Percentiles rank a stretch among this genome's conserved stretches.
Evolutionary conservation across 2,113 vertebrate species (phyloP).

Genomic region (Catharus bicknelli): DNA sequence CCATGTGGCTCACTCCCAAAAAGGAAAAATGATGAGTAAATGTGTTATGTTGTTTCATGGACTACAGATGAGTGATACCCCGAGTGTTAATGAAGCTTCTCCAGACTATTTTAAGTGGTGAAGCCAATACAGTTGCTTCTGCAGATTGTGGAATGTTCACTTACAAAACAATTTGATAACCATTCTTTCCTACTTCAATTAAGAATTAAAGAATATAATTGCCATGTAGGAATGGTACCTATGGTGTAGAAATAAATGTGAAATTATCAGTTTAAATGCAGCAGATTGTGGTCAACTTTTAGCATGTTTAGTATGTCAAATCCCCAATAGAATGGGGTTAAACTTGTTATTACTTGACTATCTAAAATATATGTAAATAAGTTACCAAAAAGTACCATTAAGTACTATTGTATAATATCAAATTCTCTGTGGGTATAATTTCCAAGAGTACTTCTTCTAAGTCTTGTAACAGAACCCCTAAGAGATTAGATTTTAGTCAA

Average conservation of each 20-base stretch:
- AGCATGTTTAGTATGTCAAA: not conserved
- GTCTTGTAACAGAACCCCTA: conserved; percentile 51
- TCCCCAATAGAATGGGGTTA: not conserved
- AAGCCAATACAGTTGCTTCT: not conserved
- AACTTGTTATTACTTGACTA: conserved; percentile 53
- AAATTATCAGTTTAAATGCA: not conserved
- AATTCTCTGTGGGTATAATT: conserved; percentile 64
- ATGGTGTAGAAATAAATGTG: not conserved
- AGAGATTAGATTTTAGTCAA: conserved; percentile 70
- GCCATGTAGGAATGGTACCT: not conserved
- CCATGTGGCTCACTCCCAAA: not conserved
- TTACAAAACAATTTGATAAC: not conserved
- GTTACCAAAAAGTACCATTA: conserved; percentile 53
- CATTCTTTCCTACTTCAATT: not conserved
- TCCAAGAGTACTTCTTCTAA: conserved; percentile 44
- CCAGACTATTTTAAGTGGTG: not conserved
- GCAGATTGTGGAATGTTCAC: not conserved
- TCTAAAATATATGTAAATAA: conserved; percentile 60
- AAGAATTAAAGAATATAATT: not conserved
- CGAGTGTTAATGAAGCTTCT: not conserved
- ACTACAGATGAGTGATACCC: not conserved
- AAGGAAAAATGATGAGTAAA: not conserved
- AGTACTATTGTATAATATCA: conserved; percentile 54
- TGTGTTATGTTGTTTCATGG: not conserved
- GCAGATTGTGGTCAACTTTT: not conserved